A percentile compares a stretch with the other conserved stretches of the same genome.
These are phyloP conservation scores for Yponomeuta plumbellus DNA, from an alignment of 2,888 invertebrate species.

Conservation along the genomic window DNA sequence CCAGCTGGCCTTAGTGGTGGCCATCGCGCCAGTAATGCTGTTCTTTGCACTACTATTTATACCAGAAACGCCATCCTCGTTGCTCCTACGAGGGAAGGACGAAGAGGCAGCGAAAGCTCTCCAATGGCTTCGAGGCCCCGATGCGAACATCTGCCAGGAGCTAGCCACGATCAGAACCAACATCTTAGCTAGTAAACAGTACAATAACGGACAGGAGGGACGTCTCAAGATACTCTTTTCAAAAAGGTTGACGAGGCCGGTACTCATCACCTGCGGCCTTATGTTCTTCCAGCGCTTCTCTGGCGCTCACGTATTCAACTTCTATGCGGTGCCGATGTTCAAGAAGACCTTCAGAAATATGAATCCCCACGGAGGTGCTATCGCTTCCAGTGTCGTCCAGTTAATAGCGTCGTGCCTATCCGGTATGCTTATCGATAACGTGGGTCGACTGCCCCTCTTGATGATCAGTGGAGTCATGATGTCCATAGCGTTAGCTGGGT, in stretches of 20 bases:
- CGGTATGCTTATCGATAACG: constrained; percentile 88
- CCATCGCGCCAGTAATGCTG: constrained; percentile 84
- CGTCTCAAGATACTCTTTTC: constrained; percentile 57
- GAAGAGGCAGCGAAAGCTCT: constrained; percentile 84
- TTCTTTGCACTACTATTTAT: constrained; percentile 85
- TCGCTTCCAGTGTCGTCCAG: constrained; percentile 89
- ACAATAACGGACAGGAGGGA: constrained; percentile 49
- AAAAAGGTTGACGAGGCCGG: constrained; percentile 78
- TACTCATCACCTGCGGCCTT: constrained; percentile 87
- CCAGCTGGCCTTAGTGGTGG: constrained; percentile 86
- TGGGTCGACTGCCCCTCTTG: constrained; percentile 88
- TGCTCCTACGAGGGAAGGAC: constrained; percentile 84
- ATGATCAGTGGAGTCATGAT: constrained; percentile 90
- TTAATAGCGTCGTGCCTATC: constrained; percentile 88
- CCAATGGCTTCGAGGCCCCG: constrained; percentile 86
- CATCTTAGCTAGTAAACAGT: constrained; percentile 72
- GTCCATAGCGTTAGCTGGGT: constrained; percentile 88
- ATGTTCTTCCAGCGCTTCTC: constrained; percentile 93
- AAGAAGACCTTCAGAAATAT: constrained; percentile 87
- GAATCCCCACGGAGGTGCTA: constrained; percentile 88
- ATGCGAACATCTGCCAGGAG: constrained; percentile 85
- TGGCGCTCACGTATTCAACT: constrained; percentile 88
- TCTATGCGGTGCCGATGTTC: constrained; percentile 91
- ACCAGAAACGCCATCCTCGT: constrained; percentile 92
- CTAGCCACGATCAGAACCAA: constrained; percentile 83